These are phyloP conservation scores for Phalacrocorax pelagicus DNA, from an alignment of 2,113 vertebrate genomes.

Conservation along the genomic window DNA sequence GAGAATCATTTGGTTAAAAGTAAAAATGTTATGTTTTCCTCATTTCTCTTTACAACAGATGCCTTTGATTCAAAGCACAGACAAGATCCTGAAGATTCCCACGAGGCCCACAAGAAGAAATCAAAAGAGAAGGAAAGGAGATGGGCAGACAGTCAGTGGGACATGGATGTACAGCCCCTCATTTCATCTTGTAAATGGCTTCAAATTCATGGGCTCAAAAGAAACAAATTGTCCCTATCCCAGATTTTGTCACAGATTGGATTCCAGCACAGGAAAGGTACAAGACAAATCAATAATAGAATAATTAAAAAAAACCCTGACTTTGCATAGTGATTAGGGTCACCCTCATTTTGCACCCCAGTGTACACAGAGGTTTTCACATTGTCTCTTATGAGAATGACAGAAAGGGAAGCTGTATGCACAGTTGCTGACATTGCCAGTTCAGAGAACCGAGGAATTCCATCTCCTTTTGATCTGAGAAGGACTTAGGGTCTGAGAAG, in stretches of 20 bases:
- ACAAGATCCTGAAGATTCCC: not conserved
- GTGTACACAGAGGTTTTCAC: not conserved
- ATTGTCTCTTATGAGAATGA: not conserved
- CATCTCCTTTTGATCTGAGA: not conserved
- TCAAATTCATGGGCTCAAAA: constrained; percentile 76
- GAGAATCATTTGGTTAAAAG: not conserved
- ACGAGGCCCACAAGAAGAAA: not conserved
- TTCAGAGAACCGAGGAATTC: not conserved
- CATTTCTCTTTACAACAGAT: constrained; percentile 28
- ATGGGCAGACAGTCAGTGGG: not conserved
- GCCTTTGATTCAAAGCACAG: not conserved
- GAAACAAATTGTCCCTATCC: constrained; percentile 72
- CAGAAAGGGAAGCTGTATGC: not conserved
- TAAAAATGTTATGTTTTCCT: not conserved
- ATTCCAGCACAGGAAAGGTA: constrained; percentile 82
- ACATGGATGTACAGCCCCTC: constrained; percentile 55
- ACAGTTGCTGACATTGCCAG: not conserved
- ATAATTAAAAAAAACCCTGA: not conserved
- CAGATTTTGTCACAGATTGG: constrained; percentile 81
- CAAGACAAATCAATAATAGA: not conserved
- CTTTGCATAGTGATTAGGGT: not conserved
- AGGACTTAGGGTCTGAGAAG: not conserved
- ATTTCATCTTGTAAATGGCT: constrained; percentile 80
- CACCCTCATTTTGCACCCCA: not conserved
- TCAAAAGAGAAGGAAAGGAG: not conserved